phyloP scores from a whole-genome alignment of 2,888 invertebrate species.

The Latrodectus elegans region DNA sequence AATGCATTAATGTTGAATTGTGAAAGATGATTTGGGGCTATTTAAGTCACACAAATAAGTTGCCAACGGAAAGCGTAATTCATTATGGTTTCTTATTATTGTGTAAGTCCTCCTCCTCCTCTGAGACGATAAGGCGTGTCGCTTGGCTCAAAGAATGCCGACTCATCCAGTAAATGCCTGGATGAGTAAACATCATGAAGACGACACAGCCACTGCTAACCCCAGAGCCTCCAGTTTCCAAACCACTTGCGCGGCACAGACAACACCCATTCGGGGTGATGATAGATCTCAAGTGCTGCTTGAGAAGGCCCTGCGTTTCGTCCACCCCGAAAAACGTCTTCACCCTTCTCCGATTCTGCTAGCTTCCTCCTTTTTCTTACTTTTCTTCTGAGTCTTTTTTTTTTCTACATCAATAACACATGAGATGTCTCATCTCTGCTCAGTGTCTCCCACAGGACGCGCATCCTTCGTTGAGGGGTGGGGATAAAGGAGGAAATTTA shows the following conservation, averaged over 20 bases:
- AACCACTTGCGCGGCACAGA: conserved; percentile 56
- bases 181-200: conserved; percentile 53
- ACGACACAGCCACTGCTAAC: conserved; percentile 21
- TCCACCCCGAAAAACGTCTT: conserved; percentile 28
- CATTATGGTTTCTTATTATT: too few species aligned
- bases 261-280: conserved; percentile 35
- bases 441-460: conserved; percentile 37
- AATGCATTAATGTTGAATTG: too few species aligned
- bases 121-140: neutral
- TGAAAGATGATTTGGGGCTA: too few species aligned
- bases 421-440: conserved; percentile 51
- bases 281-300: conserved; percentile 49
- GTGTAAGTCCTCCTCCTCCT: neutral
- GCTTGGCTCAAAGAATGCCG: conserved; percentile 44
- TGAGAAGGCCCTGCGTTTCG: conserved; percentile 47
- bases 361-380: neutral
- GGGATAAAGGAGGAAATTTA: conserved; percentile 32
- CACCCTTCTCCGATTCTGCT: conserved; percentile 6
- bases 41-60: too few species aligned
- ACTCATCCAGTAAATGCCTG: conserved; percentile 43
- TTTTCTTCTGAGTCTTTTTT: conserved; percentile 11
- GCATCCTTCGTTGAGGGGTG: conserved; percentile 12
- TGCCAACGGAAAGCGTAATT: too few species aligned
- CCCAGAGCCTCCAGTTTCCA: conserved; percentile 25
- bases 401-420: conserved; percentile 40